Base-by-base conservation (phyloP, 1,140 invertebrate species). In the Limonius californicus region DNA sequence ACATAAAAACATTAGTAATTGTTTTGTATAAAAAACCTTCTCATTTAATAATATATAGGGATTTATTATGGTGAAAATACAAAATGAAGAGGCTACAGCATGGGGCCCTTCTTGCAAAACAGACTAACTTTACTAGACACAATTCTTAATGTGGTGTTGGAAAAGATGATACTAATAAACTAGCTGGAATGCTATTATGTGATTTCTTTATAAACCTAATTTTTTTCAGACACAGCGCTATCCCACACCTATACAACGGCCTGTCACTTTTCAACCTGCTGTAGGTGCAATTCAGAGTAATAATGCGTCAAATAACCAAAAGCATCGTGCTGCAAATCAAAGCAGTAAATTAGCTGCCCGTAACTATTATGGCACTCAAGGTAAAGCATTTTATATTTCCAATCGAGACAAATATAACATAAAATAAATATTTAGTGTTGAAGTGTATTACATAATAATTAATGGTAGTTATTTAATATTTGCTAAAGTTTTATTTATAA, bases 161-260 rank as follows among this genome's bases (percentile, higher is more conserved):
- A 12, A 32, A 54, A 6, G 4, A 30, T 60, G 9, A n/a, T n/a
- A 11, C 7, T 50, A 16, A 18, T n/a, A n/a, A 27, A 27, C 3
- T 27, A 27, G 23, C 23, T 27, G 23, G 9, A 27, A 27, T n/a
- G 18, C 3, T 54, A 19, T 45, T 9, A 1, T 23, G 54, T 18
- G n/a, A 30, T n/a, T 58, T 63, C 18, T 45, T 23, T n/a, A 4
- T 56, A n/a, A 12, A 65, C 23, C 3, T 54, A 18, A 47, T 18
- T 50, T 27, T 57, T 68, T 65, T 57, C 47, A 73, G 71, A 63
- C 68, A 32, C 72, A 73, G 43, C 66, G 74, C 50, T 76, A 76
- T 57, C 73, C 72, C 12, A 63, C 73, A 23, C 74, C 74, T 15
- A 76, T 76, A 53, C 74, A 76, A 54, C 59, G 74, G 45, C 74